phyloP scores from a whole-genome alignment of 2,797 vertebrate genomes.

The Triplophysa bombifrons region DNA sequence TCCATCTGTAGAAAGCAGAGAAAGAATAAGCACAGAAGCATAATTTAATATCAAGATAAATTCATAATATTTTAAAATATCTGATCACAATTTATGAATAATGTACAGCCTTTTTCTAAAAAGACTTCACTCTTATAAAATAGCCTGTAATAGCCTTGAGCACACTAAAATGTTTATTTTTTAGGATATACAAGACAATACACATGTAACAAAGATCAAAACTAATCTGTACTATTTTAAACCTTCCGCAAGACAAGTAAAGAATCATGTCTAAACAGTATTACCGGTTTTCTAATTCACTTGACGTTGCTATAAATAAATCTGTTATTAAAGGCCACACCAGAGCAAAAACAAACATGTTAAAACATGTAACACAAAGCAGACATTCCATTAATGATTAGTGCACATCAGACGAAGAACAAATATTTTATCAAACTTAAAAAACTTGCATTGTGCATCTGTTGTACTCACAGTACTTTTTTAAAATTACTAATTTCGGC shows the following conservation, averaged over 20 bases:
- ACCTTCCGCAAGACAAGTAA: no score
- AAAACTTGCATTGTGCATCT: background rate
- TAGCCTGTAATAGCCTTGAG: no score
- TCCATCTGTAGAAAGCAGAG: conserved; percentile 82
- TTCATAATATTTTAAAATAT: background rate
- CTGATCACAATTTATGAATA: background rate
- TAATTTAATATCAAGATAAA: background rate
- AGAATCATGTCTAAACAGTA: background rate
- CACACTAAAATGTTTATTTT: background rate
- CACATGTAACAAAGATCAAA: background rate
- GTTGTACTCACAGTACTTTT: background rate
- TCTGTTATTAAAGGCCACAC: background rate
- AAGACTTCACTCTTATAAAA: no score
- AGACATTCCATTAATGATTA: background rate
- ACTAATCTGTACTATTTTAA: background rate
- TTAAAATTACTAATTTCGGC: background rate
- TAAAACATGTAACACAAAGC: conserved; percentile 10
- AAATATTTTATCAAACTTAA: background rate
- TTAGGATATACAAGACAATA: background rate
- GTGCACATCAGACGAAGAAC: background rate
- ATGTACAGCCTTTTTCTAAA: no score
- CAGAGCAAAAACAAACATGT: background rate
- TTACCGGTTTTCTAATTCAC: background rate
- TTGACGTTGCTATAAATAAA: conserved; percentile 2
- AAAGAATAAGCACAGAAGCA: background rate